These are phyloP conservation scores for Uromys caudimaculatus DNA, from an alignment of 2,797 vertebrate species.

Conservation along the genomic window DNA sequence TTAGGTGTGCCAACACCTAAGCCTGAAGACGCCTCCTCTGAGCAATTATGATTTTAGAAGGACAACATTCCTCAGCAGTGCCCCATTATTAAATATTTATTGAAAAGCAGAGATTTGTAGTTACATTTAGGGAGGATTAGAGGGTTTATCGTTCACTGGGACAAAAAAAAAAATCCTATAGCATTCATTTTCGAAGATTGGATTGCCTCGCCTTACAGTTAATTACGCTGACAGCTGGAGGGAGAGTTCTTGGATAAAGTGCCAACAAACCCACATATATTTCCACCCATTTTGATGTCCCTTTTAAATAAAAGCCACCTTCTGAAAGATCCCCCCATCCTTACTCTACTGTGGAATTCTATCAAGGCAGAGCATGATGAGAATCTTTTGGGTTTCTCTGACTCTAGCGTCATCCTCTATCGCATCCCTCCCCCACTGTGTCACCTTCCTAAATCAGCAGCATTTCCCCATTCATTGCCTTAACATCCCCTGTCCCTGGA, in stretches of 20 bases:
- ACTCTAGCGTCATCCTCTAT: neutral
- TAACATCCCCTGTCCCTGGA: no score
- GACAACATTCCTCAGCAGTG: constrained; percentile 14
- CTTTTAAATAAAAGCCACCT: neutral
- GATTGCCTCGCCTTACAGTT: constrained; percentile 47
- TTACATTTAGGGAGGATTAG: constrained; percentile 65
- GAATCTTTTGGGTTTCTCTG: neutral
- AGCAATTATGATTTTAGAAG: constrained; percentile 54
- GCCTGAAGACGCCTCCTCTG: constrained; percentile 28
- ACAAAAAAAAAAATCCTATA: constrained; percentile 35
- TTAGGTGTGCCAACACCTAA: constrained; percentile 25
- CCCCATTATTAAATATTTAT: constrained; percentile 67
- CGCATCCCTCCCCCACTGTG: rapidly evolving
- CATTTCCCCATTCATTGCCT: neutral
- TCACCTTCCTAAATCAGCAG: neutral
- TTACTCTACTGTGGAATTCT: neutral
- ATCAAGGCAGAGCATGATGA: neutral
- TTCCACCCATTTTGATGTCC: neutral
- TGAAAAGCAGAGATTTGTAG: constrained; percentile 67
- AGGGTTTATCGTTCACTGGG: constrained; percentile 42
- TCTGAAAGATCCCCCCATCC: neutral
- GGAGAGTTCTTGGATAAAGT: constrained; percentile 4
- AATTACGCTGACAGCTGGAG: constrained; percentile 19
- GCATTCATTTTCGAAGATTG: constrained; percentile 17
- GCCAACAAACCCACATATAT: neutral